Evolutionary conservation across 1,140 invertebrate species (phyloP), one percentile per base, ranked within the genome.

Genomic region (Leptoteleia sp.): DNA sequence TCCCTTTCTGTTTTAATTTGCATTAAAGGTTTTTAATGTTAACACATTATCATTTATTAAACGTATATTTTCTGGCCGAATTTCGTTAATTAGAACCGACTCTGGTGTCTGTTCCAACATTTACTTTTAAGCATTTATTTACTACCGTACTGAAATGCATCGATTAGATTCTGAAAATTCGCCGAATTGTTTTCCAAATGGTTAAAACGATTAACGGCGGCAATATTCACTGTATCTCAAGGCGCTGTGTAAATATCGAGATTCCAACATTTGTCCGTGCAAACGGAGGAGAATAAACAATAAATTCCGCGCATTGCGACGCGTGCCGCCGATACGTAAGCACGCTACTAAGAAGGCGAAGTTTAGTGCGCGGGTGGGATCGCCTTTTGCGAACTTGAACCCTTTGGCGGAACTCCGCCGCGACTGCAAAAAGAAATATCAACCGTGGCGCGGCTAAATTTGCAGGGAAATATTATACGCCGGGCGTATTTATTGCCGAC

Each of bases 221-320:
- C 37, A 71, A 71, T 61, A 61, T 52, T 61, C 55, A 9, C 9
- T 31, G 22, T 25, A 47, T 40, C 22, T 54, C 17, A 55, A 48
- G 16, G 31, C 57, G 15, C 48, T 19, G 70, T 75, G 52, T 57
- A 57, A 75, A 65, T 75, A 65, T 75, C 71, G 45, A 47, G 52
- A 75, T 67, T 61, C 61, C 43, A 13, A 45, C 71, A 52, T 65
- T 67, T 61, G 11, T 67, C 19, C 52, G 13, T 59, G 45, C 27
- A 12, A 75, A 50, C 43, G 43, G 52, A 29, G 48, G 42, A 75
- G 59, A 65, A 43, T 19, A 65, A 75, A 57, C 71, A 59, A 65
- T 75, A 75, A 65, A 75, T 75, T 75, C 71, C 61, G 1, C 5
- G 37, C 59, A 37, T 57, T 59, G 71, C 61, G 27, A 17, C 71